phyloP scores from a whole-genome alignment of 2,113 vertebrate species.

The Sorex fumeus region DNA sequence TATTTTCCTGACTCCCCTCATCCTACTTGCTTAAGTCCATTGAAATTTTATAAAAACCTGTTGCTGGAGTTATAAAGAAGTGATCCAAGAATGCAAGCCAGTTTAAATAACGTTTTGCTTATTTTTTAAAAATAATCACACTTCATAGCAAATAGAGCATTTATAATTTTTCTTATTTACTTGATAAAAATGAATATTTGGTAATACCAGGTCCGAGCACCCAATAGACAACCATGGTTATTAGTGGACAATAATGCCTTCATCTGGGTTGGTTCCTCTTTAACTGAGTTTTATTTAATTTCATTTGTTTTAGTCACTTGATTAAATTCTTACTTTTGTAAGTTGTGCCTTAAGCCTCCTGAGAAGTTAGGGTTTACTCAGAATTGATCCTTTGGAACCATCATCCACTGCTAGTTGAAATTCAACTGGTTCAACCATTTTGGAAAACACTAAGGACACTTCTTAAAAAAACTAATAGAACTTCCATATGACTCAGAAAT shows the following conservation, averaged over 20 bases:
- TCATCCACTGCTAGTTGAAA: no score
- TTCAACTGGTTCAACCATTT: no score
- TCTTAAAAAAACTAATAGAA: no score
- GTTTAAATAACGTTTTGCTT: neutral
- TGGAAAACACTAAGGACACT: no score
- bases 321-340: neutral
- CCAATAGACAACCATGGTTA: neutral
- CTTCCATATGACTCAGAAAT: no score
- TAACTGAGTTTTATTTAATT: constrained; percentile 31
- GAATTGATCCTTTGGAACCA: neutral
- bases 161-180: constrained; percentile 14
- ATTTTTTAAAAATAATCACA: constrained; percentile 15
- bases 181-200: neutral
- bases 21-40: neutral
- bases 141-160: neutral
- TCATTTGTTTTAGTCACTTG: neutral
- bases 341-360: neutral
- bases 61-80: constrained; percentile 29
- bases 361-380: neutral
- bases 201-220: neutral
- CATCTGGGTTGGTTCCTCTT: neutral
- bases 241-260: neutral
- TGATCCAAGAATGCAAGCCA: neutral
- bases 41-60: constrained; percentile 14
- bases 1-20: neutral